These are phyloP conservation scores for Murina feae DNA, from an alignment of 2,113 vertebrate species.

Conservation along the genomic window DNA sequence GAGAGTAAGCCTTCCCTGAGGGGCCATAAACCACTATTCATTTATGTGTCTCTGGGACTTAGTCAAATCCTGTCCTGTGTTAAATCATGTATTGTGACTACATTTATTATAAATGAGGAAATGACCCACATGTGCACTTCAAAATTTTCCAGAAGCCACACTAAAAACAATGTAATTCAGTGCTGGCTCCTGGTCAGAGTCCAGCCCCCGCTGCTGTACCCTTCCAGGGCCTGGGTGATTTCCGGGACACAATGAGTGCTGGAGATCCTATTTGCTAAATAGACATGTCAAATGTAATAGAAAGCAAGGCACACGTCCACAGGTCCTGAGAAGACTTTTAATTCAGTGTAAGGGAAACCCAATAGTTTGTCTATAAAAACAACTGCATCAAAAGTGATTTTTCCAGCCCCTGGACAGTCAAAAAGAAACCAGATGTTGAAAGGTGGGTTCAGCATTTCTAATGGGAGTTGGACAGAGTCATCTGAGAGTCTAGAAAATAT, in stretches of 20 bases:
- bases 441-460: background rate
- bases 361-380: background rate
- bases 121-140: background rate
- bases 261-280: background rate
- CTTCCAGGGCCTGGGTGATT: background rate
- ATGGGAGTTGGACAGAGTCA: background rate
- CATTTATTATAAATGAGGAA: background rate
- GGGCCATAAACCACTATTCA: background rate
- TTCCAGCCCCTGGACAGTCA: background rate
- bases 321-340: background rate
- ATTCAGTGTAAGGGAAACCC: background rate
- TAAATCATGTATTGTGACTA: background rate
- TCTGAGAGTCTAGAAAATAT: background rate
- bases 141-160: background rate
- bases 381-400: background rate
- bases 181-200: background rate
- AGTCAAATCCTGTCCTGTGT: background rate
- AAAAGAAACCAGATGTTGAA: background rate
- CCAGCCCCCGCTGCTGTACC: no score
- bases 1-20: background rate
- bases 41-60: background rate
- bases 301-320: background rate
- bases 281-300: background rate
- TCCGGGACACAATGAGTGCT: accelerated
- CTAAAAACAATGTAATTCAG: background rate